Evolutionary conservation across 2,797 vertebrate species (phyloP).

Genomic region (Hypotaenidia okinawae): DNA sequence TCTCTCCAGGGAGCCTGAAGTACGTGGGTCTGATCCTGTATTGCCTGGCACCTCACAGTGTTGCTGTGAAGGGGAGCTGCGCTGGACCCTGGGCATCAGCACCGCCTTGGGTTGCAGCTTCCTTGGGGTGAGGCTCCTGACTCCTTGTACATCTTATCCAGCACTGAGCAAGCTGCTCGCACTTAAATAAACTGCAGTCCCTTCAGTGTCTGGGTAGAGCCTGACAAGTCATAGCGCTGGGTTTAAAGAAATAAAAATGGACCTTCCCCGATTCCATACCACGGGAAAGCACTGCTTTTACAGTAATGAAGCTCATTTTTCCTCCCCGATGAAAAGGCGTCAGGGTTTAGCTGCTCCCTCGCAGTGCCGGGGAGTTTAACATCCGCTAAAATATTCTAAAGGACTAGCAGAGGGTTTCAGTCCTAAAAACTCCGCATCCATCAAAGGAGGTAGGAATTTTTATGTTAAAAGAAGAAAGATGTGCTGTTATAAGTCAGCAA

Average conservation of each 20-base stretch:
- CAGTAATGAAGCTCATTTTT: conserved; percentile 2
- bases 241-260: neutral
- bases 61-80: neutral
- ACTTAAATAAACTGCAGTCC: neutral
- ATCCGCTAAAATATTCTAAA: neutral
- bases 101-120: neutral
- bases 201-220: neutral
- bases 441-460: conserved; percentile 55
- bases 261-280: neutral
- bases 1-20: neutral
- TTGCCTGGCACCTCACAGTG: neutral
- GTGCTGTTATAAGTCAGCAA: conserved; percentile 60
- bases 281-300: neutral
- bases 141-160: neutral
- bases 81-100: neutral
- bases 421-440: conserved; percentile 31
- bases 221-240: neutral
- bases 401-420: neutral
- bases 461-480: conserved; percentile 61
- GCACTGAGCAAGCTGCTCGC: neutral
- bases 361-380: neutral
- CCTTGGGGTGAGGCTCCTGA: neutral
- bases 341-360: neutral
- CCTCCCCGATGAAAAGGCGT: neutral
- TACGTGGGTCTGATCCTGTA: neutral